Conservation (phyloP, 2,113 vertebrate genomes). For the Cepphus grylle region DNA sequence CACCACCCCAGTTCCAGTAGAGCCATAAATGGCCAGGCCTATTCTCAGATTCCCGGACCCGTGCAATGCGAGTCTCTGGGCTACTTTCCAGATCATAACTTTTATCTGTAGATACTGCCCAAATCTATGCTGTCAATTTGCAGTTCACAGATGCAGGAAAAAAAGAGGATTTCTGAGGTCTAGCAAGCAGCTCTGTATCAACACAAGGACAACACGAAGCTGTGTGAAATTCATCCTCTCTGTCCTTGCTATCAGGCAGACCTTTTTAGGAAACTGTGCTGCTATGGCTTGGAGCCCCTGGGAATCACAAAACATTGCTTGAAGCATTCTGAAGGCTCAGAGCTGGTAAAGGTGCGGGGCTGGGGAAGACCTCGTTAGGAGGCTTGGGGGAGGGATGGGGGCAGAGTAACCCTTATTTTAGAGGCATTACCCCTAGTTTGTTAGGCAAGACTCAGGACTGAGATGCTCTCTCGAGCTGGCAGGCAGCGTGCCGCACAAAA, state of each 20-base stretch:
- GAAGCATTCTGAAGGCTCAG: background rate
- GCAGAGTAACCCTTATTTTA: background rate
- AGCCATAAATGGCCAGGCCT: background rate
- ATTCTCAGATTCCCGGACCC: background rate
- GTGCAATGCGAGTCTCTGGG: background rate
- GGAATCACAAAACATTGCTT: fast-evolving
- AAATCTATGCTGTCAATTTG: background rate
- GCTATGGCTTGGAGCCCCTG: fast-evolving
- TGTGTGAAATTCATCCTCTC: background rate
- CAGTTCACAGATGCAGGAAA: background rate
- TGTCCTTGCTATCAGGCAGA: background rate
- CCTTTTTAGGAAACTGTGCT: background rate
- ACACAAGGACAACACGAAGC: fast-evolving
- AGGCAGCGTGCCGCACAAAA: fast-evolving
- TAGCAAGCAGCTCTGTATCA: background rate
- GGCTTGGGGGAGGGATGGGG: fast-evolving
- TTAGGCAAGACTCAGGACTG: fast-evolving
- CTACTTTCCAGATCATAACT: background rate
- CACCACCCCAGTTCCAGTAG: background rate
- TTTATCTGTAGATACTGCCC: background rate
- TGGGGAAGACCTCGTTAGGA: fast-evolving
- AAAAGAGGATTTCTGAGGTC: background rate
- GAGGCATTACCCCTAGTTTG: background rate
- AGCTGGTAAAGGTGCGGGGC: too few relatives aligned
- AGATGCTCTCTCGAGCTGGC: fast-evolving